These are phyloP conservation scores for Calyptomena viridis DNA, from an alignment of 2,113 vertebrate species.

Conservation along the genomic window DNA sequence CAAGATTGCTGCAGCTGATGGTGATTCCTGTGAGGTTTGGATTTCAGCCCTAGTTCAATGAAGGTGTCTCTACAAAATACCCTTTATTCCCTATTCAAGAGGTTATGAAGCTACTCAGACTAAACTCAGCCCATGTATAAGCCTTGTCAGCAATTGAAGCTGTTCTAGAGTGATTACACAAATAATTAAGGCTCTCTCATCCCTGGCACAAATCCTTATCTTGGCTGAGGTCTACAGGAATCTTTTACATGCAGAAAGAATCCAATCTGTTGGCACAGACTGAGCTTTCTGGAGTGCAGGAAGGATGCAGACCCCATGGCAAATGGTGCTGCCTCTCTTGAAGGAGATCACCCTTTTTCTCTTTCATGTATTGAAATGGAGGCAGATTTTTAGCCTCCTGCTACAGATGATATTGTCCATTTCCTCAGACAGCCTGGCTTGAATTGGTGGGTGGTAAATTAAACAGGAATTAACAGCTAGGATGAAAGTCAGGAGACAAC, in stretches of 20 bases:
- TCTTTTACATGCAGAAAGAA: background rate
- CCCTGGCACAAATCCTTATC: background rate
- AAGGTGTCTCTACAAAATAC: background rate
- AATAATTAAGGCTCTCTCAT: background rate
- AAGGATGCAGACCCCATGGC: background rate
- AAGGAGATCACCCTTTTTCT: background rate
- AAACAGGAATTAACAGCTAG: background rate
- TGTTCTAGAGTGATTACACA: background rate
- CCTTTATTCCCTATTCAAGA: background rate
- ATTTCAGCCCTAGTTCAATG: background rate
- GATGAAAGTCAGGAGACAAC: background rate
- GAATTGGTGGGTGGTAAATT: background rate
- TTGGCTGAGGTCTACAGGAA: background rate
- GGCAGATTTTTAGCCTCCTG: background rate
- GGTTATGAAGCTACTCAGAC: background rate
- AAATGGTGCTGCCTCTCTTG: fast-evolving
- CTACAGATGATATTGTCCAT: background rate
- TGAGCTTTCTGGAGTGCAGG: background rate
- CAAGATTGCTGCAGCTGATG: background rate
- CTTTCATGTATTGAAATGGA: background rate
- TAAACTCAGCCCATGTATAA: background rate
- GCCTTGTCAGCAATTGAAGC: background rate
- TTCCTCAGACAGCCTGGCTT: background rate
- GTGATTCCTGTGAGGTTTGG: background rate
- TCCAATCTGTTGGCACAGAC: background rate